A percentile compares a stretch with the other conserved stretches of the same genome.
Evolutionary conservation across 1,140 invertebrate genomes (phyloP).

Genomic region (Drosophila lini): DNA sequence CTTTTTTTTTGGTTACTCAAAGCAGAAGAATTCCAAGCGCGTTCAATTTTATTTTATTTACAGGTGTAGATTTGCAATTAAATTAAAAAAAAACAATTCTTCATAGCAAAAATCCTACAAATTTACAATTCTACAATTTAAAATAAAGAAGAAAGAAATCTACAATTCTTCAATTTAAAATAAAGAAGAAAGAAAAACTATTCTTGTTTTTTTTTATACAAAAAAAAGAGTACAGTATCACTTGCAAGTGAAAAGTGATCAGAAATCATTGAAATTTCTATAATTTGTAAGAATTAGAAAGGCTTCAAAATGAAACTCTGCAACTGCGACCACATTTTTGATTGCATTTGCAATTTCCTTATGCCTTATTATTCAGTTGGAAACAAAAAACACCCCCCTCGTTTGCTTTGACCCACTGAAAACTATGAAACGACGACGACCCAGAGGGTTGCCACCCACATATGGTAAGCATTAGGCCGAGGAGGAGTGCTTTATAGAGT

Average conservation of each 20-base stretch:
- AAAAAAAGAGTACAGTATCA: no score
- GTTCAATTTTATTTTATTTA: not conserved
- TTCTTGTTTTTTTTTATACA: no score
- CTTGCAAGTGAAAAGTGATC: no score
- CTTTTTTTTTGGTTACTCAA: not conserved
- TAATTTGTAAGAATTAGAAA: not conserved
- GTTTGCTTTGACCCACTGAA: constrained; percentile 25
- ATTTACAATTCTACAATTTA: no score
- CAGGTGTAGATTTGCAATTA: not conserved
- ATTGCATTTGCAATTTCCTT: not conserved
- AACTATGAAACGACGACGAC: not conserved
- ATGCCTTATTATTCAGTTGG: not conserved
- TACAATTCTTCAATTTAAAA: no score
- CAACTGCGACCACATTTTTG: not conserved
- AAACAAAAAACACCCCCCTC: no score
- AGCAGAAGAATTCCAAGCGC: not conserved
- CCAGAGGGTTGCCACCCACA: constrained; percentile 33
- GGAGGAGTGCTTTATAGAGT: constrained; percentile 27
- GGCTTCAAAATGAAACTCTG: not conserved
- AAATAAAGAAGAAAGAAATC: no score
- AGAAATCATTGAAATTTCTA: not conserved
- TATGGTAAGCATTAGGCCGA: constrained; percentile 27
- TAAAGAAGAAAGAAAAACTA: no score
- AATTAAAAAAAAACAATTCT: not conserved
- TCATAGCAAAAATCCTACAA: no score